Evolutionary conservation across 2,888 invertebrate genomes (phyloP).

Genomic region (Mythimna pallens): DNA sequence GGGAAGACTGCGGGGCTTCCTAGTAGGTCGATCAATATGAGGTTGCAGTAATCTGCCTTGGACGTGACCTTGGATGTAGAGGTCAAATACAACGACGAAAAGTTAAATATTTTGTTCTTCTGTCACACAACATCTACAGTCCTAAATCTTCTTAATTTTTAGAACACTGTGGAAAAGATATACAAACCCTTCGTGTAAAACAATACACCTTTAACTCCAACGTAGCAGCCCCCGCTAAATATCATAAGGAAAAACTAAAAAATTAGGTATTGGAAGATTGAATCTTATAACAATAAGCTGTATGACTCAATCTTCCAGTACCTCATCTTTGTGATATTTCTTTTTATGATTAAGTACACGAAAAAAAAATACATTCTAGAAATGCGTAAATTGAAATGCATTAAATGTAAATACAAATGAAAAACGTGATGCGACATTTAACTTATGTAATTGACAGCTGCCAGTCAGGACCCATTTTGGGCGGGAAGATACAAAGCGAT

Average conservation of each 20-base stretch:
- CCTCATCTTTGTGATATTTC: too few relatives aligned
- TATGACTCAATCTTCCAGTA: too few relatives aligned
- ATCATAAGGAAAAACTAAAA: too few relatives aligned
- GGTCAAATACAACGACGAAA: background rate
- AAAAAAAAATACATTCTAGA: background rate
- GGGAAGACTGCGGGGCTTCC: background rate
- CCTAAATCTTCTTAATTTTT: background rate
- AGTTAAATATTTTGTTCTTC: background rate
- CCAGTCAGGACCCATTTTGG: conserved; percentile 22
- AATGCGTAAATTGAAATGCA: conserved; percentile 29
- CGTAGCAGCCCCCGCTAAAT: background rate
- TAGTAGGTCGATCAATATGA: conserved; percentile 12
- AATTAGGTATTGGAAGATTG: too few relatives aligned
- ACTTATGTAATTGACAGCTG: conserved; percentile 41
- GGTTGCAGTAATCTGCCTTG: conserved; percentile 1
- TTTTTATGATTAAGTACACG: too few relatives aligned
- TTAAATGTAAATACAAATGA: conserved; percentile 20
- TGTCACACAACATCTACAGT: background rate
- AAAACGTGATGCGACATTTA: conserved; percentile 23
- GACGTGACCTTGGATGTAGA: conserved; percentile 4
- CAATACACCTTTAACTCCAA: background rate
- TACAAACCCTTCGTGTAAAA: conserved; percentile 13
- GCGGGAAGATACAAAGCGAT: conserved; percentile 12
- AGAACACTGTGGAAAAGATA: background rate
- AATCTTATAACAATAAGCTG: too few relatives aligned